Conservation (phyloP, 2,888 invertebrate genomes). For the Prosopocoilus inquinatus region DNA sequence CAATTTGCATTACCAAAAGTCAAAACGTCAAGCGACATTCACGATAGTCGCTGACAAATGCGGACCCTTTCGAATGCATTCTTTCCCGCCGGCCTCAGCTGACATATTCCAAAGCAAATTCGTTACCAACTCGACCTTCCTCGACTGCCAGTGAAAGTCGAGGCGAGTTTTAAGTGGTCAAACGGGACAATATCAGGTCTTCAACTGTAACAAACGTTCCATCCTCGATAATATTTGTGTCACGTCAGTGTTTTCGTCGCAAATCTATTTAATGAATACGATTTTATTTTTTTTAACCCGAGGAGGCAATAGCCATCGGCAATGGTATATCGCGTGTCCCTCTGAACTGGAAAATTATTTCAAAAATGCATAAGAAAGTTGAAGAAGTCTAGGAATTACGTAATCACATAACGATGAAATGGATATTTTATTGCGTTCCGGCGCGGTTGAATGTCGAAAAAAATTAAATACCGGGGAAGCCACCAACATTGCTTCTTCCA, state of each 20-base stretch:
- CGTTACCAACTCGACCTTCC: conserved; percentile 36
- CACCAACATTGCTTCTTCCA: no score
- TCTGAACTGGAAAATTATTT: no score
- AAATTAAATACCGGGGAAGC: no score
- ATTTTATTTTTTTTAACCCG: background rate
- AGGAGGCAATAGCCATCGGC: background rate
- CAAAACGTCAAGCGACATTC: no score
- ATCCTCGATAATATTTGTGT: conserved; percentile 29
- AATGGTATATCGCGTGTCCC: no score
- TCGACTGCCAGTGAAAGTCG: conserved; percentile 38
- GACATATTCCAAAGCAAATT: conserved; percentile 28
- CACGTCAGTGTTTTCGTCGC: conserved; percentile 5
- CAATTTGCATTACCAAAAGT: no score
- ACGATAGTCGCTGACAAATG: no score
- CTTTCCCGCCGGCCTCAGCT: background rate
- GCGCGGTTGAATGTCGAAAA: no score
- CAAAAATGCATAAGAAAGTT: no score
- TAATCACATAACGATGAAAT: no score
- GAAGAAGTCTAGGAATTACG: no score
- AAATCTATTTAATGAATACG: background rate
- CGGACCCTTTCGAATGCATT: background rate
- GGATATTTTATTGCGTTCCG: no score
- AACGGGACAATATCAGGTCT: conserved; percentile 37
- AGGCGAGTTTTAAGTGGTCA: conserved; percentile 35
- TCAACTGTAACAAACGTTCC: conserved; percentile 38